Percentiles rank a stretch among this genome's conserved stretches.
These are phyloP conservation scores for Ascaphus truei DNA, from an alignment of 2,113 vertebrate genomes.

Conservation along the genomic window DNA sequence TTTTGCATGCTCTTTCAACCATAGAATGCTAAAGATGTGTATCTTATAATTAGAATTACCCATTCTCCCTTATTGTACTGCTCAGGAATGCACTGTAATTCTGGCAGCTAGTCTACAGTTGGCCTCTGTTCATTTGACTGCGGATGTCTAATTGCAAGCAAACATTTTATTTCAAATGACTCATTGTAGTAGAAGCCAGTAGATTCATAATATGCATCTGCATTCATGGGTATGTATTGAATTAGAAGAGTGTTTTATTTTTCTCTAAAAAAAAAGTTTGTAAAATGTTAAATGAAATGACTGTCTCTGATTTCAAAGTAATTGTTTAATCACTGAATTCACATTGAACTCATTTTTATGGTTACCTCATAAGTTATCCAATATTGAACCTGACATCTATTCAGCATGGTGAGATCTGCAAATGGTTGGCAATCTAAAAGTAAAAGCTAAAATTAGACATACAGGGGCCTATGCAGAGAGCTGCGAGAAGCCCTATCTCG, in stretches of 20 bases:
- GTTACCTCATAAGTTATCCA: no score
- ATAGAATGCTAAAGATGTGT: slow-evolving; percentile 62
- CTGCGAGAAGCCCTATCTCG: no score
- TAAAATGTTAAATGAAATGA: no score
- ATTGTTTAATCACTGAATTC: neutral
- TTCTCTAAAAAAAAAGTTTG: neutral
- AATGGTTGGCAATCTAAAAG: no score
- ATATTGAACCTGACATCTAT: no score
- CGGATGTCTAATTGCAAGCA: slow-evolving; percentile 79
- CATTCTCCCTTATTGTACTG: slow-evolving; percentile 68
- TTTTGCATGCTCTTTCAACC: slow-evolving; percentile 58
- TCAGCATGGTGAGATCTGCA: no score
- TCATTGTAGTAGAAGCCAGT: slow-evolving; percentile 67
- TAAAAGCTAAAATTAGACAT: no score
- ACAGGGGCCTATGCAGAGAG: no score
- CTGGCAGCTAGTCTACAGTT: slow-evolving; percentile 58
- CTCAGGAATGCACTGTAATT: slow-evolving; percentile 69
- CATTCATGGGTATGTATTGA: slow-evolving; percentile 67
- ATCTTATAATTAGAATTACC: slow-evolving; percentile 71
- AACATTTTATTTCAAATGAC: slow-evolving; percentile 73
- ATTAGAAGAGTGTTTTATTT: slow-evolving; percentile 57
- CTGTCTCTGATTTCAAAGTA: slow-evolving; percentile 5
- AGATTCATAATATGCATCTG: slow-evolving; percentile 60
- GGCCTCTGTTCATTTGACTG: slow-evolving; percentile 64
- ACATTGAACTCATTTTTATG: no score